These are phyloP conservation scores for Patella depressa DNA, from an alignment of 2,888 invertebrate species.

Conservation along the genomic window DNA sequence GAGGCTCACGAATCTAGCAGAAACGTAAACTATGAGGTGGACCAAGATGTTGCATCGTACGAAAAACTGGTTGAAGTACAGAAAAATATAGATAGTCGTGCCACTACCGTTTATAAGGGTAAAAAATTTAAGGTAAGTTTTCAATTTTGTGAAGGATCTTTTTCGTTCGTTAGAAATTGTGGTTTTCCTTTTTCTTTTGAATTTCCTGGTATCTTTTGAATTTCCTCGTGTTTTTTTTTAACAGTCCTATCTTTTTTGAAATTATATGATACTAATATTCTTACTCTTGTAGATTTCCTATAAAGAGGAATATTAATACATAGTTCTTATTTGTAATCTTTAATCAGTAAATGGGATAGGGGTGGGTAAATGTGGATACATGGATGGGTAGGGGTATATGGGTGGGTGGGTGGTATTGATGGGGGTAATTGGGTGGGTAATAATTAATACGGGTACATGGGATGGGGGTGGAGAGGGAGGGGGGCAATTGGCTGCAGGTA, in stretches of 20 bases:
- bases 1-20: conserved; percentile 86
- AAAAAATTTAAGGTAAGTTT: conserved; percentile 82
- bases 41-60: conserved; percentile 92
- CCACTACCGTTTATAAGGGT: conserved; percentile 79
- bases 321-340: no score
- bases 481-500: no score
- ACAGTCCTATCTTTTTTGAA: no score
- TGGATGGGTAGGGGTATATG: no score
- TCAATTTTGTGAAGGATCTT: background rate
- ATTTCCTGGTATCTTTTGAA: background rate
- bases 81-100: conserved; percentile 91
- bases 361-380: no score
- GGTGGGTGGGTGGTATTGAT: no score
- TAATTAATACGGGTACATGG: no score
- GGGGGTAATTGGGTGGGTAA: no score
- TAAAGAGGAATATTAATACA: no score
- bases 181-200: background rate
- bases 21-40: conserved; percentile 90
- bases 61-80: conserved; percentile 93
- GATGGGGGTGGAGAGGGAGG: no score
- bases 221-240: background rate
- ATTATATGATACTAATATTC: background rate
- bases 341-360: no score
- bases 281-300: no score
- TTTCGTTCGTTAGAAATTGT: background rate